A percentile compares a stretch with the other conserved stretches of the same genome.
Evolutionary conservation across 2,113 vertebrate species (phyloP).

Genomic region (Pseudopodoces humilis): DNA sequence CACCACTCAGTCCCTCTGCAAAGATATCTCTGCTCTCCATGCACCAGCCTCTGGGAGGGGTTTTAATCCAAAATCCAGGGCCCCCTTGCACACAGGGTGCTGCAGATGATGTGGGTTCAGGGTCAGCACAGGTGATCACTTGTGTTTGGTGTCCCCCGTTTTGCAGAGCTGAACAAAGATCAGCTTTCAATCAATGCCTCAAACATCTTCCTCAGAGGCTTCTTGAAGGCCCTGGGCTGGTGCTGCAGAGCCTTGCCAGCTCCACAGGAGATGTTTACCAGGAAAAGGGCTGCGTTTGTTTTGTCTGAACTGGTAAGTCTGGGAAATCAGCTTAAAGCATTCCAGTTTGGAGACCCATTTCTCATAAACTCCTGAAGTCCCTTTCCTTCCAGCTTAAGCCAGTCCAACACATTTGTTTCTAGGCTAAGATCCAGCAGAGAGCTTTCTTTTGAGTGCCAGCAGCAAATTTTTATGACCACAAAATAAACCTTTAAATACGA

Average conservation of each 20-base stretch:
- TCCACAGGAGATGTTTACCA: not conserved
- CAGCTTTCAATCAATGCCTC: not conserved
- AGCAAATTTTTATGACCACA: constrained; percentile 33
- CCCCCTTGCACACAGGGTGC: not conserved
- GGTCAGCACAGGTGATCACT: rapidly evolving
- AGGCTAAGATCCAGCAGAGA: constrained; percentile 17
- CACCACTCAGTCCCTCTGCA: not conserved
- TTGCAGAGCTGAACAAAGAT: not conserved
- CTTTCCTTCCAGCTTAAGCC: not conserved
- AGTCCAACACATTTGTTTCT: not conserved
- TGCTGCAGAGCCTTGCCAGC: not conserved
- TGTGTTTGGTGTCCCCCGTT: not conserved
- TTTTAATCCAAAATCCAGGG: not conserved
- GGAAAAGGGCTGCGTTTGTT: not conserved
- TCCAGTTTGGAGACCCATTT: constrained; percentile 1
- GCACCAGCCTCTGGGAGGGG: not conserved
- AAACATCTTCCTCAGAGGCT: not conserved
- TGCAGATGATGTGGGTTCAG: rapidly evolving
- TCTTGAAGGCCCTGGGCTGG: not conserved
- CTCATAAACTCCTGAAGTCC: not conserved
- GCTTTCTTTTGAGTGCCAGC: constrained; percentile 2
- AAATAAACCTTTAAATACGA: constrained; percentile 42
- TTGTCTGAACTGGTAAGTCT: not conserved
- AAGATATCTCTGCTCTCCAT: not conserved
- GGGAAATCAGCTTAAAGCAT: not conserved